Percentiles rank a stretch among this genome's conserved stretches.
phyloP scores from a whole-genome alignment of 2,888 invertebrate genomes.

The Frankliniella intonsa region DNA sequence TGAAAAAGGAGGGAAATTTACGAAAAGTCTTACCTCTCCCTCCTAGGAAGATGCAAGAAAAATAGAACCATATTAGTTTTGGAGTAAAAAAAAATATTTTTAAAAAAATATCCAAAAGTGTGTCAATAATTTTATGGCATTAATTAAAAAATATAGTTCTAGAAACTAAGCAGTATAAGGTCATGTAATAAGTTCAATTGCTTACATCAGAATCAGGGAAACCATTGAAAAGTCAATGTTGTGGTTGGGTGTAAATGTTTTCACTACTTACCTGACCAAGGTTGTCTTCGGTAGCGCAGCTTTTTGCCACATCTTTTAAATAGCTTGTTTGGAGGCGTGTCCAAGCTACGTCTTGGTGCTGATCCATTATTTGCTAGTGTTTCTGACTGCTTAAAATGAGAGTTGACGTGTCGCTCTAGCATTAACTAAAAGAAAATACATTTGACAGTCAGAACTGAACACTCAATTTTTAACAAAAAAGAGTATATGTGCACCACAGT shows the following conservation, averaged over 20 bases:
- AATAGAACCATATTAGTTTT: slow-evolving; percentile 2
- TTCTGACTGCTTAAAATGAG: slow-evolving; percentile 73
- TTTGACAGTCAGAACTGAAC: slow-evolving; percentile 34
- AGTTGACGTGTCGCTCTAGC: slow-evolving; percentile 87
- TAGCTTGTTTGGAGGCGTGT: slow-evolving; percentile 68
- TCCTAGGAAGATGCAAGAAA: slow-evolving; percentile 13
- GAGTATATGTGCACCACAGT: slow-evolving; percentile 37
- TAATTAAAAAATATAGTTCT: neutral
- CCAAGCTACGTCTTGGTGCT: slow-evolving; percentile 62
- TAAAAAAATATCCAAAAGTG: slow-evolving; percentile 29
- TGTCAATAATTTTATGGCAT: neutral
- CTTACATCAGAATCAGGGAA: too few relatives aligned
- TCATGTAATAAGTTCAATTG: too few relatives aligned
- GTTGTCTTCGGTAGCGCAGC: slow-evolving; percentile 77
- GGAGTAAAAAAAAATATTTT: slow-evolving; percentile 27
- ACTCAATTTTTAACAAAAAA: slow-evolving; percentile 37
- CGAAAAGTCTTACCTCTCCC: neutral
- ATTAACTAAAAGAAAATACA: slow-evolving; percentile 57
- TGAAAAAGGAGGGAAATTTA: neutral
- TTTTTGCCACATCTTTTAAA: slow-evolving; percentile 84
- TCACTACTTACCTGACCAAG: slow-evolving; percentile 73
- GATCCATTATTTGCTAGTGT: slow-evolving; percentile 52
- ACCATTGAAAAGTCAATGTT: too few relatives aligned
- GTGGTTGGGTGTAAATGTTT: too few relatives aligned
- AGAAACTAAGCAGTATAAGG: too few relatives aligned